A percentile compares a stretch with the other conserved stretches of the same genome.
Evolutionary conservation across 2,888 invertebrate genomes (phyloP).

Genomic region (Netelia fuscicornis): DNA sequence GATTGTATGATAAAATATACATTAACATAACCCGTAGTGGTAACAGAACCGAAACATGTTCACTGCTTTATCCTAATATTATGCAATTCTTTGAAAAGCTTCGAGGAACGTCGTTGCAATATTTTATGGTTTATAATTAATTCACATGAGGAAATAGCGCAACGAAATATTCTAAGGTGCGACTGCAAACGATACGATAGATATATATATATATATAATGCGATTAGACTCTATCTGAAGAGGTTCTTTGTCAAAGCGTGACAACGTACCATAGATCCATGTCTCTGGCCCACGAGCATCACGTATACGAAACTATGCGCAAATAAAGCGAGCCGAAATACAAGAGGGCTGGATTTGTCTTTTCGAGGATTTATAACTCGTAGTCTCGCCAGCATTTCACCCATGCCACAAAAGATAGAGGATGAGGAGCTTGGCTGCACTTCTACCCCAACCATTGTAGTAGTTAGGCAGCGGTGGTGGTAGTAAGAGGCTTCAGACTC

Average conservation of each 20-base stretch:
- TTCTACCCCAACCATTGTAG: slow-evolving; percentile 28
- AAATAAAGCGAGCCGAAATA: slow-evolving; percentile 56
- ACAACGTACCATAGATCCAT: slow-evolving; percentile 27
- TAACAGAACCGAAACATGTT: too few species aligned
- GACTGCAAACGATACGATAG: too few species aligned
- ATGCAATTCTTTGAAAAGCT: too few species aligned
- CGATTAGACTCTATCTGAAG: background rate
- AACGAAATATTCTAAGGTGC: too few species aligned
- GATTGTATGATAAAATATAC: too few species aligned
- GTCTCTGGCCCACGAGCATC: background rate
- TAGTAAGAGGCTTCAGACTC: slow-evolving; percentile 11
- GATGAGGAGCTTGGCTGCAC: slow-evolving; percentile 15
- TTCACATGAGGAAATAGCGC: too few species aligned
- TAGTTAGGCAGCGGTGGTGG: slow-evolving; percentile 28
- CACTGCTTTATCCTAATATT: too few species aligned
- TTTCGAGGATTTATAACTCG: slow-evolving; percentile 67
- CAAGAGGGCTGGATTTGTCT: slow-evolving; percentile 60
- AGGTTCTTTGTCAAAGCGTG: slow-evolving; percentile 6
- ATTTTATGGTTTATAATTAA: too few species aligned
- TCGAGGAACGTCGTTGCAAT: too few species aligned
- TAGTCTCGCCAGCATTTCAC: slow-evolving; percentile 53
- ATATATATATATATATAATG: too few species aligned
- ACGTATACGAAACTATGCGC: slow-evolving; percentile 37
- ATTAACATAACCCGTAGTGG: too few species aligned
- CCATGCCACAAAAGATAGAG: slow-evolving; percentile 36